Evolutionary conservation across 2,888 invertebrate species (phyloP).

Genomic region (Cantharis rufa): DNA sequence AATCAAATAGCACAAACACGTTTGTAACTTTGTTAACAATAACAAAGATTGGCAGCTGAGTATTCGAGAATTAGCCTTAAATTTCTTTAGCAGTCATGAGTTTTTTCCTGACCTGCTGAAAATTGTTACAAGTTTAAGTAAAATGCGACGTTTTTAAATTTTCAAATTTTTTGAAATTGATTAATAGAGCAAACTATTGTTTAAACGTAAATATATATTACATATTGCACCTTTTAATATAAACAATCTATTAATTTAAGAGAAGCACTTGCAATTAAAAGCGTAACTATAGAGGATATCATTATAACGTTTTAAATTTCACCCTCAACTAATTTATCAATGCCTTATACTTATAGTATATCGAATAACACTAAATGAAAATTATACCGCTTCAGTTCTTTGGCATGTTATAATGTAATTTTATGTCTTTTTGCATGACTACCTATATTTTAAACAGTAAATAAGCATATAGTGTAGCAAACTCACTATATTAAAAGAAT

Average conservation of each 20-base stretch:
- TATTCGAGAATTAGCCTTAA: background rate
- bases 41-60: background rate
- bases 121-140: background rate
- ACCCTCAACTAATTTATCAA: constrained; percentile 20
- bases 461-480: too few species aligned
- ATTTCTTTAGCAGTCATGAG: background rate
- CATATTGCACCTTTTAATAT: background rate
- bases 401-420: background rate
- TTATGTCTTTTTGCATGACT: background rate
- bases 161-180: background rate
- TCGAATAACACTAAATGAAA: constrained; percentile 23
- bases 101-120: background rate
- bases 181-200: background rate
- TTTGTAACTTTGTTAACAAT: background rate
- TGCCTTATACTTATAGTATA: background rate
- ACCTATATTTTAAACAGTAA: background rate
- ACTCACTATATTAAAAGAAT: background rate
- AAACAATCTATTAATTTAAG: constrained; percentile 1
- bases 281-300: constrained; percentile 15
- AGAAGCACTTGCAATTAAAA: constrained; percentile 10
- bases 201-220: background rate
- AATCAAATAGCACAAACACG: background rate
- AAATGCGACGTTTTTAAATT: background rate
- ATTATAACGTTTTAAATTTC: constrained; percentile 17
- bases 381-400: constrained; percentile 13